A percentile compares a stretch with the other conserved stretches of the same genome.
Conservation (phyloP, 2,113 vertebrate species). For the Paratilapia polleni region DNA sequence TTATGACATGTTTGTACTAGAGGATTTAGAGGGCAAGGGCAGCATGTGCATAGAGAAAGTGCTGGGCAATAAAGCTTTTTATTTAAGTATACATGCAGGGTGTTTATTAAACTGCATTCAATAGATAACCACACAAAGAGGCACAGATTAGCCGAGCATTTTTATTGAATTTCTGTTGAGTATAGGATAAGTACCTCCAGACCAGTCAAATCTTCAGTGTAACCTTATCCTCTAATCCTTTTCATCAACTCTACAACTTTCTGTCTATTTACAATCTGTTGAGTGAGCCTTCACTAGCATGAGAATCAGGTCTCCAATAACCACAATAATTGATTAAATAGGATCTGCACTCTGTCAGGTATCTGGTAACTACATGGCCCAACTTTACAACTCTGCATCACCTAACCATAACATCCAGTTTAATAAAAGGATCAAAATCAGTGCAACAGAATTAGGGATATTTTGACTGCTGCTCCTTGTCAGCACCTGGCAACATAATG, state of each 20-base stretch:
- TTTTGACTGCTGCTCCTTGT: too few relatives aligned
- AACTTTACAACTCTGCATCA: not conserved
- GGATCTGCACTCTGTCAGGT: not conserved
- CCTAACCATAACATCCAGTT: too few relatives aligned
- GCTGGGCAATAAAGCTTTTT: constrained; percentile 4
- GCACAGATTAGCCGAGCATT: not conserved
- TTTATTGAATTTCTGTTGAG: not conserved
- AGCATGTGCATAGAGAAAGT: not conserved
- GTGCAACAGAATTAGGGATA: too few relatives aligned
- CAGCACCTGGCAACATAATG: too few relatives aligned
- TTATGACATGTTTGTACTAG: constrained; percentile 21
- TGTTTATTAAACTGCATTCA: not conserved
- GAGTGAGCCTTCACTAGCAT: not conserved
- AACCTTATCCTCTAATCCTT: constrained; percentile 17
- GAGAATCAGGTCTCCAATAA: not conserved
- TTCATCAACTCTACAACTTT: not conserved
- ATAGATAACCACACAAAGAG: constrained; percentile 2
- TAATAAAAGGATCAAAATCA: too few relatives aligned
- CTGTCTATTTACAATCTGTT: not conserved
- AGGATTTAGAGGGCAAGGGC: constrained; percentile 38
- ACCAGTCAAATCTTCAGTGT: not conserved
- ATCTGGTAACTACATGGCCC: not conserved
- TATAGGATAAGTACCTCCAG: constrained; percentile 16
- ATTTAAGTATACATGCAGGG: not conserved
- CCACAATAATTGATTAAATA: not conserved